Evolutionary conservation across 2,797 vertebrate genomes (phyloP), one percentile per base, ranked within the genome.

Genomic region (Pseudochaenichthys georgianus): DNA sequence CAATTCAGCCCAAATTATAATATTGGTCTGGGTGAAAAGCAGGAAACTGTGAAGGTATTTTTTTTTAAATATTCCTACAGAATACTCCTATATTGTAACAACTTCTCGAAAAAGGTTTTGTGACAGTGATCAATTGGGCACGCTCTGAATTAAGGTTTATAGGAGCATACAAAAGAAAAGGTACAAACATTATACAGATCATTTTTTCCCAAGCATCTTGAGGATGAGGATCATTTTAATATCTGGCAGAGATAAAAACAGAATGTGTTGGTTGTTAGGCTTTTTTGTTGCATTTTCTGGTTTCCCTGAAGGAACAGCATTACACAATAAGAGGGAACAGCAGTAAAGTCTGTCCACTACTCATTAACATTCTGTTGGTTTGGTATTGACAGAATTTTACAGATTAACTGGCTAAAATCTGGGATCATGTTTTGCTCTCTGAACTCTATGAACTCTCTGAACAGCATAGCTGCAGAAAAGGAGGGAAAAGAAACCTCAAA

Each of bases 281-380:
- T 19, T 51, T 69, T 68, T 64, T 58, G 73, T 73, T 83, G 51
- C 65, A 61, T 68, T 64, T 63, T 23, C 46, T 55, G 17, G 19
- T 12, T 74, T 82, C 60, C 66, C 21, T 70, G 28, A 72, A 64
- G 57, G 48, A 79, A 65, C 70, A 75, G 58, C 64, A 65, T 50
- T 13, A 73, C 42, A 13, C 54, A 48, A 41, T 28, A 67, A 63
- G 45, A 73, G 34, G 58, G 80, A 34, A 15, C 31, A 53, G 53
- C 23, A 31, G 55, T 48, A 6, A 43, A 19, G 31, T 74, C 53
- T 9, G 41, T 67, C 58, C 61, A 48, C 61, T 57, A 54, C 51
- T 51, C 50, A 42, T 1, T 45, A 31, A 71, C 69, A 71, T 85
- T 52, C 66, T 17, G 59, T 34, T 23, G 31, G 71, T 70, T 50